phyloP scores from a whole-genome alignment of 1,140 invertebrate species.

The Lamellibrachia luymesi region DNA sequence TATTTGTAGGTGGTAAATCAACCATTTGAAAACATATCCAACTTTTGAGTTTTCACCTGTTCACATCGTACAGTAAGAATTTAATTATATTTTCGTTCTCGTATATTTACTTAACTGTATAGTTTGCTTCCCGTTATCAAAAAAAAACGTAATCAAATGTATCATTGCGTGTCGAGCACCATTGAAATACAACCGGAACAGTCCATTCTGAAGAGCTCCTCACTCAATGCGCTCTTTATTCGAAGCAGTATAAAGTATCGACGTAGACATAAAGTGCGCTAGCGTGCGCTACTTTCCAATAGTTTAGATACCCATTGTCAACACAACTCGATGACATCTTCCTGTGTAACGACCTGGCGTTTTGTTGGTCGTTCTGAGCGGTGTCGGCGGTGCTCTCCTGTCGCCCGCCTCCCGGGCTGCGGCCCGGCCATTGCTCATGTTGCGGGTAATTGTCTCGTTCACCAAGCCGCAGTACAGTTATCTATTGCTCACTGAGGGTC shows the following conservation, averaged over 20 bases:
- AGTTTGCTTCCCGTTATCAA: neutral
- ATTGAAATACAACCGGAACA: neutral
- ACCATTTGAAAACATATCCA: no score
- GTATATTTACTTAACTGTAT: neutral
- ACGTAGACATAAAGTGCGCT: neutral
- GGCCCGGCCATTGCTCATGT: no score
- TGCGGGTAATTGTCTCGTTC: no score
- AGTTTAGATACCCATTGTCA: neutral
- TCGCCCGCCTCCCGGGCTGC: no score
- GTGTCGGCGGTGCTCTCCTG: no score
- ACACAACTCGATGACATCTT: conserved; percentile 4
- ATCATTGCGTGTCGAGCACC: neutral
- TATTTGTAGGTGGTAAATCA: no score
- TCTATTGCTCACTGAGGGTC: no score
- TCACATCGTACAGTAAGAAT: no score
- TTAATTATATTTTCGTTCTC: no score
- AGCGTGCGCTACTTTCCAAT: neutral
- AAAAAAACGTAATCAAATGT: neutral
- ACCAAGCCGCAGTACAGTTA: no score
- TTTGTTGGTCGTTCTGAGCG: neutral
- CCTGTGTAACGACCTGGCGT: neutral
- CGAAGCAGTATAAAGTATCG: neutral
- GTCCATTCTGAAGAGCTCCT: neutral
- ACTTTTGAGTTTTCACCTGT: no score
- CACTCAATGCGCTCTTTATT: neutral